phyloP scores from a whole-genome alignment of 2,113 vertebrate species.

The Alouatta palliata region DNA sequence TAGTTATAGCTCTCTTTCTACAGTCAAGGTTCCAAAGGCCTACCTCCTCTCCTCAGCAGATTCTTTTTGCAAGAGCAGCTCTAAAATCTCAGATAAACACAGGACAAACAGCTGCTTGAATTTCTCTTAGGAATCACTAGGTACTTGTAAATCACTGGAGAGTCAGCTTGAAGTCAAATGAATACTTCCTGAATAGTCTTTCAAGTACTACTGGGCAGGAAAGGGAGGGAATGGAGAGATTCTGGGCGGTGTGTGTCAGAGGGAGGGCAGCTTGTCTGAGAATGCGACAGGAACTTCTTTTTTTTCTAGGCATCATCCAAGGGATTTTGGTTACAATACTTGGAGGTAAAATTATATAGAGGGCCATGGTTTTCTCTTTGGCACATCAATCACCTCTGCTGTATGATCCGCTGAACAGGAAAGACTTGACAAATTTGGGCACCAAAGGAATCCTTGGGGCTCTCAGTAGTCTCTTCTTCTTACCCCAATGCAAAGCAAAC shows the following conservation, averaged over 20 bases:
- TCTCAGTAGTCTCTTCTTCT: not conserved
- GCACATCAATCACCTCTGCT: not conserved
- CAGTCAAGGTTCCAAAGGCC: not conserved
- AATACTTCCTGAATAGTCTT: not conserved
- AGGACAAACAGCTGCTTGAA: not conserved
- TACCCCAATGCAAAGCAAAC: not conserved
- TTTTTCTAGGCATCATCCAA: not conserved
- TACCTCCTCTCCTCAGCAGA: not conserved
- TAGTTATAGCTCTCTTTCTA: not conserved
- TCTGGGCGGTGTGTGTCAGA: not conserved
- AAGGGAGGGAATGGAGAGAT: not conserved
- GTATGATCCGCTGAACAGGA: not conserved
- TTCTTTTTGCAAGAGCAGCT: not conserved
- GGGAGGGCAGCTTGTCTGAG: not conserved
- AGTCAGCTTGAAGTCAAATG: not conserved
- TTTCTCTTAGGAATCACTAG: not conserved
- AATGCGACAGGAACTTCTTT: not conserved
- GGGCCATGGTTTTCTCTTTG: not conserved
- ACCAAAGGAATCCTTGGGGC: not conserved
- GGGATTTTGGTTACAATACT: not conserved
- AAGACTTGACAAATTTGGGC: not conserved
- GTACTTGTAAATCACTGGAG: not conserved
- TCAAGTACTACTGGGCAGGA: not conserved
- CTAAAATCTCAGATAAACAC: not conserved
- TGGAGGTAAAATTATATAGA: constrained; percentile 18